Evolutionary conservation across 2,797 vertebrate species (phyloP), one percentile per base, ranked within the genome.

Genomic region (Cirrhinus molitorella): DNA sequence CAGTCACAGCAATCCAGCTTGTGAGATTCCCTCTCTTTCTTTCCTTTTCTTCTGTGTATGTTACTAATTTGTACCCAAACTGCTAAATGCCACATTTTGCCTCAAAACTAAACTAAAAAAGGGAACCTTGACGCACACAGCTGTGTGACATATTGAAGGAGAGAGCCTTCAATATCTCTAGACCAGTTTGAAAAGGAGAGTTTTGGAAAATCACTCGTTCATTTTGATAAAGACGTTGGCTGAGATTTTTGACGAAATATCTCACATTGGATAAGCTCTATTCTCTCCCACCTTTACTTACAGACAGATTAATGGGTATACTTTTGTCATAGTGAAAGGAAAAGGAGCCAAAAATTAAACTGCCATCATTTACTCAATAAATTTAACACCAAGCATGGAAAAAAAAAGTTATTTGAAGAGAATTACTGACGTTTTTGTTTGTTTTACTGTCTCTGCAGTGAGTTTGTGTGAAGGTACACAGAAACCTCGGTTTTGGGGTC

Each of bases 1-100:
- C 89, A 88, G 75, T 88, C 90, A 88, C 53, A 86, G 82, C 86
- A 55, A 86, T 87, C 91, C 89, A n/a, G 21, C 55, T 23, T 59
- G 31, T 51, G 80, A 53, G 47, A 51, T 65, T 79, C 76, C 79
- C 82, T 80, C 88, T 89, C 90, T 88, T 72, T 73, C 37, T 80
- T 66, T 71, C 53, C 40, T 65, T 72, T 40, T 51, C 55, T 83
- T 28, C 21, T 37, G 51, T 40, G 16, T 74, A 83, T 80, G 37
- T 78, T 79, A 59, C 66, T 14, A 63, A 21, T 74, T 25, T 82
- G 67, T 85, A 72, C 31, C 71, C 86, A 88, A 85, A 81, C 86
- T 84, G 84, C 67, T 80, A 86, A 88, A 87, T 80, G 75, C 66
- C 81, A 74, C 81, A 80, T 67, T 86, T 63, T 37, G 31, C 51